phyloP scores from a whole-genome alignment of 2,888 invertebrate genomes.

The Apodemia zela region DNA sequence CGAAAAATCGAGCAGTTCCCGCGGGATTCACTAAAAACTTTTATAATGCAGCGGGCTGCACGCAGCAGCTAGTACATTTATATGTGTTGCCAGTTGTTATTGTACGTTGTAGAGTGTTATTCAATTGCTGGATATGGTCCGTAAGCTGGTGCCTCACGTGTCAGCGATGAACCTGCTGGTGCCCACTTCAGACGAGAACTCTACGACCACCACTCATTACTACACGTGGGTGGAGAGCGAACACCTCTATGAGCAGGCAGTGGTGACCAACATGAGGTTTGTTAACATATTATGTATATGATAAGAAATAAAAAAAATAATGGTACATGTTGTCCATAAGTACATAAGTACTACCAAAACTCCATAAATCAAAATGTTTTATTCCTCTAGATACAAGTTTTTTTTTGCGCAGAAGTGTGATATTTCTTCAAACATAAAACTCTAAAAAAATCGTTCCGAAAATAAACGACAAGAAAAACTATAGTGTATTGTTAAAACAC shows the following conservation, averaged over 20 bases:
- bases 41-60: too few species aligned
- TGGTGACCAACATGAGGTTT: conserved; percentile 90
- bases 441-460: neutral
- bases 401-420: too few species aligned
- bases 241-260: conserved; percentile 96
- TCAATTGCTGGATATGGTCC: conserved; percentile 91
- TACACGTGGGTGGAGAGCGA: conserved; percentile 97
- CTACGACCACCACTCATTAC: conserved; percentile 86
- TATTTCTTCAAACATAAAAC: neutral
- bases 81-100: too few species aligned
- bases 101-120: conserved; percentile 85
- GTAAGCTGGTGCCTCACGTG: conserved; percentile 93
- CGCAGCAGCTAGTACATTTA: too few species aligned
- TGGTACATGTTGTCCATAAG: too few species aligned
- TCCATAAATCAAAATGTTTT: too few species aligned
- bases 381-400: too few species aligned
- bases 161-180: conserved; percentile 89
- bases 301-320: too few species aligned
- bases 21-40: too few species aligned
- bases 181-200: conserved; percentile 49
- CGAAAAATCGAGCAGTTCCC: too few species aligned
- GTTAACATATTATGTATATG: neutral
- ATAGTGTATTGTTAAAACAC: neutral
- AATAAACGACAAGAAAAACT: neutral
- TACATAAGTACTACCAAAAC: too few species aligned